Evolutionary conservation across 2,888 invertebrate species (phyloP), one percentile per base, ranked within the genome.

Genomic region (Onchidella celtica): DNA sequence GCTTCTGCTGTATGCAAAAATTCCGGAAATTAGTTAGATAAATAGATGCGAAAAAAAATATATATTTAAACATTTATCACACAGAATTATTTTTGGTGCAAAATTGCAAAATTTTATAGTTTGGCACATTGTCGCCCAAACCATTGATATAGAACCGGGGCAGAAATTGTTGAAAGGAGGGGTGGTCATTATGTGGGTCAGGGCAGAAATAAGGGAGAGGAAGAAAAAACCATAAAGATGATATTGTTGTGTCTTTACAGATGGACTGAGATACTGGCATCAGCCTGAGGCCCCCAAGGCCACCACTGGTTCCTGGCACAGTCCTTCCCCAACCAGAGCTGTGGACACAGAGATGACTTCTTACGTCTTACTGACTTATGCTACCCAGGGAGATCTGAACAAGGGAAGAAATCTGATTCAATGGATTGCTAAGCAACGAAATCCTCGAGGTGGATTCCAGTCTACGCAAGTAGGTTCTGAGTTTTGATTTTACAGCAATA

Each of bases 391-490:
- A 29, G 86, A 91, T 24, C 83, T 91, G 36, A 83, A 81, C 3
- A 86, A 84, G 17, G 90, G 90, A 4, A 85, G 91, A 38, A 88
- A 89, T 6, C 88, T 93, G 76, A 90, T 92, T 86, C 90, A 90
- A 83, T 93, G 93, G 93, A 81, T 93, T 21, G 88, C 91, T 9
- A 81, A 88, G 3, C 91, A 92, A 84, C 86, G 91, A 63, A 91
- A 92, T 70, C 88, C 91, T 6, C 86, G 89, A 59, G 93, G 94
- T 21, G 91, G 93, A 14, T 94, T 92, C 85, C 82, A 88, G 24
- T 93, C 93, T 24, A 93, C 93, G 61, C 93, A 93, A 90, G 93
- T 93, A 81, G 11, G 59, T 55, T 69, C 3, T n/a, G n/a, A n/a
- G n/a, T n/a, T n/a, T n/a, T n/a, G n/a, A n/a, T n/a, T n/a, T n/a